Evolutionary conservation across 2,797 vertebrate genomes (phyloP).

Genomic region (Sebastes cheni): DNA sequence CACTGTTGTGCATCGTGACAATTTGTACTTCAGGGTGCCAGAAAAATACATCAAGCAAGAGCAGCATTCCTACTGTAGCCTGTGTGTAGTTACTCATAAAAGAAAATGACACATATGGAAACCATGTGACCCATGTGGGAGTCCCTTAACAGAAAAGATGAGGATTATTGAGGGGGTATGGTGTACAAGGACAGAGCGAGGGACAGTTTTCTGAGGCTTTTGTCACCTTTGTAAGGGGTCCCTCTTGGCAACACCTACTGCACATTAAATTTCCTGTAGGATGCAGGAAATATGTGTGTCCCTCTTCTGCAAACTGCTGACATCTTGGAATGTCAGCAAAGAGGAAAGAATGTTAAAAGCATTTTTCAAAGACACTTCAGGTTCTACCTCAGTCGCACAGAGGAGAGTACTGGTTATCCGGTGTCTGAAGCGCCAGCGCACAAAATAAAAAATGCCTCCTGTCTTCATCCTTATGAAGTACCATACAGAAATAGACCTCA

Average conservation of each 20-base stretch:
- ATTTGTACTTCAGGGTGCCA: conserved; percentile 12
- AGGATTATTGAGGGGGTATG: conserved; percentile 5
- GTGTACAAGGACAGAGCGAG: conserved; percentile 26
- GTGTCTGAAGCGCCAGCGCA: conserved; percentile 64
- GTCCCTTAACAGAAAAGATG: conserved; percentile 27
- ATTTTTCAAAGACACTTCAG: conserved; percentile 63
- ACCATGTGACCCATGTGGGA: conserved; percentile 19
- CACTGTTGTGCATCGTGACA: conserved; percentile 24
- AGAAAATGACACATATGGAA: conserved; percentile 16
- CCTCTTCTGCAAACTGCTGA: conserved; percentile 64
- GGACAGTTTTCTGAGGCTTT: conserved; percentile 48
- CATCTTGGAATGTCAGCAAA: conserved; percentile 60
- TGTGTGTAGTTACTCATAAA: conserved; percentile 1
- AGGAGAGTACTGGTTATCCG: conserved; percentile 57
- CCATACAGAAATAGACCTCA: conserved; percentile 81
- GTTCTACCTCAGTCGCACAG: conserved; percentile 50
- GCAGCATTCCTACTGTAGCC: neutral
- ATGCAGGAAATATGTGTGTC: conserved; percentile 54
- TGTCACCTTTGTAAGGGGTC: conserved; percentile 55
- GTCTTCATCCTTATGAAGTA: conserved; percentile 79
- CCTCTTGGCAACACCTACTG: conserved; percentile 54
- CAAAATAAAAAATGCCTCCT: conserved; percentile 79
- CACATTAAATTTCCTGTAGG: conserved; percentile 55
- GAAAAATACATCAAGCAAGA: conserved; percentile 18
- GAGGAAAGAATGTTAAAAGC: conserved; percentile 52